Conservation (phyloP, 2,113 vertebrate species). For the Illadopsis cleaveri region DNA sequence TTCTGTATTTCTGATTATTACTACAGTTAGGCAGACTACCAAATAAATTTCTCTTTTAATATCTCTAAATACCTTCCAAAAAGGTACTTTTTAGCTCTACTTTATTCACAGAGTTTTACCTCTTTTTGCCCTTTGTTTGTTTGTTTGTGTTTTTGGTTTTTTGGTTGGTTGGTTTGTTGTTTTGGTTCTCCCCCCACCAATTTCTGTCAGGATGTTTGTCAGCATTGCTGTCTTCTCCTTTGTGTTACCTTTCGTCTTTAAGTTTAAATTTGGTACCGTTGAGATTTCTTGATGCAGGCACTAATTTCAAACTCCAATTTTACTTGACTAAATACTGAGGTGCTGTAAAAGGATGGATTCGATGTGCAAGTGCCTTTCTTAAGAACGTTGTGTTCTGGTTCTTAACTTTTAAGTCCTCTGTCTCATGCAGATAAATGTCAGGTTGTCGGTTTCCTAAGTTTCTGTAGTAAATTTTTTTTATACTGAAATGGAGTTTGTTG, state of each 20-base stretch:
- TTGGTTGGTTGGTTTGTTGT: neutral
- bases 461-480: neutral
- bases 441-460: neutral
- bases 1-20: neutral
- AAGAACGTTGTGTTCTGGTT: neutral
- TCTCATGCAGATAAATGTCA: neutral
- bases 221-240: neutral
- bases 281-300: neutral
- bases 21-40: neutral
- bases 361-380: neutral
- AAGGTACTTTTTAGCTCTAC: neutral
- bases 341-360: neutral
- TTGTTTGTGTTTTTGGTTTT: neutral
- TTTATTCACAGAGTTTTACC: neutral
- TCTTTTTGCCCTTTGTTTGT: neutral
- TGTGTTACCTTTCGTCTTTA: neutral
- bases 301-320: neutral
- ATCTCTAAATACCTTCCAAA: neutral
- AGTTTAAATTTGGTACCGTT: neutral
- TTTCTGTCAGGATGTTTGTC: neutral
- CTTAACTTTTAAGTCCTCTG: neutral
- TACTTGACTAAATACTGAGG: neutral
- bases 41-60: neutral
- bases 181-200: accelerated
- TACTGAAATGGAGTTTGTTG: neutral